Percentiles rank a stretch among this genome's conserved stretches.
phyloP scores from a whole-genome alignment of 2,797 vertebrate genomes.

The Brachyalestes nurse region DNA sequence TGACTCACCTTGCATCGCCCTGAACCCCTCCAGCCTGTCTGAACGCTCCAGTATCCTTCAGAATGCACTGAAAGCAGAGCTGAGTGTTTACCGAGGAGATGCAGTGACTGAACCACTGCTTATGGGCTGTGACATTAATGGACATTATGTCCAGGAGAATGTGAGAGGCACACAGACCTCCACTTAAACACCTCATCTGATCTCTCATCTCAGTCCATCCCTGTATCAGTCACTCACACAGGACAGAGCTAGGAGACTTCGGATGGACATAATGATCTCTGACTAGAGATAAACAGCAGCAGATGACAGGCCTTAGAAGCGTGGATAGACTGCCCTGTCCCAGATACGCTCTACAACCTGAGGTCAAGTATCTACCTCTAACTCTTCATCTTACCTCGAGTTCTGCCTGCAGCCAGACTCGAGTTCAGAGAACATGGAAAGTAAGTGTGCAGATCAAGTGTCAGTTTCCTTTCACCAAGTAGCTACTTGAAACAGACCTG shows the following conservation, averaged over 20 bases:
- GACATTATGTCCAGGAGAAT: constrained; percentile 17
- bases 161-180: constrained; percentile 24
- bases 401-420: neutral
- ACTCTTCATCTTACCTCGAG: neutral
- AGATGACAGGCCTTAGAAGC: neutral
- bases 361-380: neutral
- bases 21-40: constrained; percentile 5
- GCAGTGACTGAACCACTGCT: neutral
- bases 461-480: neutral
- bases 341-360: neutral
- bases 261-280: constrained; percentile 32
- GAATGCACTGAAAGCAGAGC: neutral
- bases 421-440: neutral
- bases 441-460: neutral
- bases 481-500: no score
- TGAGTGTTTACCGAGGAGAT: neutral
- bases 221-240: constrained; percentile 33
- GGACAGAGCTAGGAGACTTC: constrained; percentile 20
- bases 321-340: neutral
- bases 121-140: constrained; percentile 39
- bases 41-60: constrained; percentile 5
- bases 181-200: constrained; percentile 45
- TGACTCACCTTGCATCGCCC: neutral
- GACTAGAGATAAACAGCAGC: constrained; percentile 33
- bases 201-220: constrained; percentile 38